A percentile compares a stretch with the other conserved stretches of the same genome.
Evolutionary conservation across 2,888 invertebrate species (phyloP).

Genomic region (Aradus depressus): DNA sequence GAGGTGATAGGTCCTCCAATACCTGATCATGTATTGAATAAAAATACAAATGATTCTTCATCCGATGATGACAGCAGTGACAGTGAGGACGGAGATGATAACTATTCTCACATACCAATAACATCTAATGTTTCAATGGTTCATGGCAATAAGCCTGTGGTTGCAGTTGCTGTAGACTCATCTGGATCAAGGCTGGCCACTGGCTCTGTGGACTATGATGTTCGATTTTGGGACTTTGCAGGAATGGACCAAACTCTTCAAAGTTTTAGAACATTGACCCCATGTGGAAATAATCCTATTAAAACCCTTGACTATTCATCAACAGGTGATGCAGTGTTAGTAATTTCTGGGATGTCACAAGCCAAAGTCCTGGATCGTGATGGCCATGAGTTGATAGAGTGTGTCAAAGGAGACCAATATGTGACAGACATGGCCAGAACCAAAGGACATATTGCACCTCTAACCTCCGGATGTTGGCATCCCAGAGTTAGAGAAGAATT

Average conservation of each 20-base stretch:
- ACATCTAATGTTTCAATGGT: slow-evolving; percentile 68
- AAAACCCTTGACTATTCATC: slow-evolving; percentile 79
- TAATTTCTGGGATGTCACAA: slow-evolving; percentile 83
- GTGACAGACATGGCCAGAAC: slow-evolving; percentile 87
- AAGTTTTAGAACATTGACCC: slow-evolving; percentile 84
- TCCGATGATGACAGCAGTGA: slow-evolving; percentile 17
- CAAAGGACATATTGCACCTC: slow-evolving; percentile 85
- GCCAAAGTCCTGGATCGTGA: slow-evolving; percentile 91
- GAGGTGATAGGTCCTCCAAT: slow-evolving; percentile 24
- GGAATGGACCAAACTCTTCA: slow-evolving; percentile 91
- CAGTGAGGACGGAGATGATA: slow-evolving; percentile 29
- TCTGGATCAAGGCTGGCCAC: slow-evolving; percentile 83
- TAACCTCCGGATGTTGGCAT: slow-evolving; percentile 89
- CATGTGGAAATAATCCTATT: slow-evolving; percentile 92
- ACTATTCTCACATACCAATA: slow-evolving; percentile 50
- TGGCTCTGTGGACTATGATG: slow-evolving; percentile 92
- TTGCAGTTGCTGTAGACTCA: slow-evolving; percentile 83
- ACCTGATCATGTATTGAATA: slow-evolving; percentile 6
- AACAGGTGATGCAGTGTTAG: slow-evolving; percentile 86
- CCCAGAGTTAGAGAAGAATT: slow-evolving; percentile 85
- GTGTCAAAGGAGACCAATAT: slow-evolving; percentile 91
- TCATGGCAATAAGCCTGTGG: slow-evolving; percentile 83
- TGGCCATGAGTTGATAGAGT: slow-evolving; percentile 85
- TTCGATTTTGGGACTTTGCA: slow-evolving; percentile 97
- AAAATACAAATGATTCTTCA: slow-evolving; percentile 14